Base-by-base conservation (phyloP, 1,140 invertebrate species). In the Cotesia vestalis region DNA sequence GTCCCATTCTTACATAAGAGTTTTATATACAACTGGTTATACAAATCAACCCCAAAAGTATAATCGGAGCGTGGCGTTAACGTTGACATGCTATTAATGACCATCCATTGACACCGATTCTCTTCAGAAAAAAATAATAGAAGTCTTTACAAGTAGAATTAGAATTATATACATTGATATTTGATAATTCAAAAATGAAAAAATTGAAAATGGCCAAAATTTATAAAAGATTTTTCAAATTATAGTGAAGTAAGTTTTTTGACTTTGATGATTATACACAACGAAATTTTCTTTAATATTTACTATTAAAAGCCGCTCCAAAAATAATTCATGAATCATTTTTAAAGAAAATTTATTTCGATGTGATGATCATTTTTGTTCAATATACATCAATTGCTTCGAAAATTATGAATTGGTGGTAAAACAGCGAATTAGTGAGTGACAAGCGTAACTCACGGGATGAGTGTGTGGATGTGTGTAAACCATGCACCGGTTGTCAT, bases 71-170 rank as follows among this genome's bases (percentile, higher is more conserved):
- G 66, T 75, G 71, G 68, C 63, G 63, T 36, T 72, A 66, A 34
- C 52, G 59, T 60, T 73, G 71, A 75, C 74, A 75, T 71, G 74
- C 55, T 73, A 75, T 73, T 75, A 75, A 75, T 75, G 74, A 73
- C 59, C 62, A 66, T 53, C 62, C 53, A 66, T 72, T 72, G 70
- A 72, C 63, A 72, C 70, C 20, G 34, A 40, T 64, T 46, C 46
- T 66, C 46, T 38, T 27, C 38, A 38, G 4, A 34, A 60, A 60
- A 60, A 40, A 35, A 8, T 57, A 14, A 38, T n/a, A 69, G 20
- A 69, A 61, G 14, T 14, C 53, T 12, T 12, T 27, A 27, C 1
- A 1, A 1, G 27, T 27, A 27, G 27, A 2, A 27, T 27, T 27
- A 27, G 27, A 27, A 27, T 27, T 27, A 3, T 27, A 27, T 0